Evolutionary conservation across 2,888 invertebrate genomes (phyloP), one percentile per base, ranked within the genome.

Genomic region (Galerucella pusilla): DNA sequence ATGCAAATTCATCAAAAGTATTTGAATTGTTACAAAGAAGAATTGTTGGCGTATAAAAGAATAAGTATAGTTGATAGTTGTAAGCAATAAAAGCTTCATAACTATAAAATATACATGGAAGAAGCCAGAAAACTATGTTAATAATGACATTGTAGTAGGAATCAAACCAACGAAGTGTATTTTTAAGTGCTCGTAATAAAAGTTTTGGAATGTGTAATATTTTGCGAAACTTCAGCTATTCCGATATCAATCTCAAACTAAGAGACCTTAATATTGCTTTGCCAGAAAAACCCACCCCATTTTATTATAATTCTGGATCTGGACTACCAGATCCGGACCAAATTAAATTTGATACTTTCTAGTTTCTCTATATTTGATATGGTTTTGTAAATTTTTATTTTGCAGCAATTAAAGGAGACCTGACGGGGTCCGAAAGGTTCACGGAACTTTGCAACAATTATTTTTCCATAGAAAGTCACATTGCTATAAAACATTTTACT

Each of bases 181-280:
- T 71, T 71, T 65, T 65, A 71, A 71, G 65, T 71, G 65, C 64
- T 65, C 42, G 12, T 59, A 65, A 71, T 71, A 71, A 71, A 71
- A 71, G 65, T 65, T 57, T 28, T 49, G 57, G 9, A 71, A 52
- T 42, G 54, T 46, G 71, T 20, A 45, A 71, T 71, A 71, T 57
- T 71, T 71, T 46, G 35, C 11, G 16, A 57, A 63, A 71, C 57
- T 59, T 35, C 71, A 20, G 57, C 65, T 57, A 46, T 61, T 61
- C 49, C 69, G 61, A 60, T 61, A 61, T 69, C 69, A 60, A 42
- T 69, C 69, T 69, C 61, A 14, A 65, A 59, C 54, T 65, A 71
- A 64, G 59, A 59, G 57, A 71, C 42, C 71, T 65, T 57, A 57
- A 65, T 71, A 65, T 64, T 65, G 35, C 45, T 63, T 25, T 65